Base-by-base conservation (phyloP, 2,888 invertebrate species). In the Gibbula magus region DNA sequence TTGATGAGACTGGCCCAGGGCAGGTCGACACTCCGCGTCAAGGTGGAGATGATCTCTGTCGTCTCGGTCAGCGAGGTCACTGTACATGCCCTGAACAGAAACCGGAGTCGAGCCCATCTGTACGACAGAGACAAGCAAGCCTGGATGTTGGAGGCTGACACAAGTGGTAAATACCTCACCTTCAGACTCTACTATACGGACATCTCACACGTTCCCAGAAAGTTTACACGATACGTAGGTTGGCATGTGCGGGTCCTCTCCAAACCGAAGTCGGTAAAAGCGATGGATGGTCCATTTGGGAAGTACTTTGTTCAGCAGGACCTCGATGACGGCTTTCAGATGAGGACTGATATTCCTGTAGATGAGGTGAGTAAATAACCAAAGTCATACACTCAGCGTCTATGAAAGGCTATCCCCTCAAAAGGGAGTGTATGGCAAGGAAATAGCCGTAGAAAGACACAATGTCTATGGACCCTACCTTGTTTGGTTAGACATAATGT, bases 121-220 rank as follows among this genome's bases (percentile, higher is more conserved):
- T 96, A 96, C 93, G 96, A 96, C 92, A 94, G 96, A 13, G 96
- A 96, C 92, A 96, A 96, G 89, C 96, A 96, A 92, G 96, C 96
- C 0, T 96, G 96, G 96, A 94, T 95, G 77, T 94, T 96, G 80
- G 95, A 96, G 86, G 95, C 96, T 56, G 96, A 96, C 92, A 95
- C 95, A 80, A 96, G 96, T 89, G 96, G 96, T 8, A 96, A 96
- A 87, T 95, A 95, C 29, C 95, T 96, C 22, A 94, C 96, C 22
- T 94, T 96, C 70, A 95, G 96, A 86, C 95, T 96, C 93, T 95
- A 90, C 84, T 93, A 93, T 86, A 90, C 91, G 4, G 92, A 92
- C 81, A 89, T 92, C 16, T 89, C 90, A 5, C 96, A 96, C 90
- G 96, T 96, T 80, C 96, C 96, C 5, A 93, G 96, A 78, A 96